Base-by-base conservation (phyloP, 30 jellyfish, hydroid and myxozoan species). In the Aurelia sp. region DNA sequence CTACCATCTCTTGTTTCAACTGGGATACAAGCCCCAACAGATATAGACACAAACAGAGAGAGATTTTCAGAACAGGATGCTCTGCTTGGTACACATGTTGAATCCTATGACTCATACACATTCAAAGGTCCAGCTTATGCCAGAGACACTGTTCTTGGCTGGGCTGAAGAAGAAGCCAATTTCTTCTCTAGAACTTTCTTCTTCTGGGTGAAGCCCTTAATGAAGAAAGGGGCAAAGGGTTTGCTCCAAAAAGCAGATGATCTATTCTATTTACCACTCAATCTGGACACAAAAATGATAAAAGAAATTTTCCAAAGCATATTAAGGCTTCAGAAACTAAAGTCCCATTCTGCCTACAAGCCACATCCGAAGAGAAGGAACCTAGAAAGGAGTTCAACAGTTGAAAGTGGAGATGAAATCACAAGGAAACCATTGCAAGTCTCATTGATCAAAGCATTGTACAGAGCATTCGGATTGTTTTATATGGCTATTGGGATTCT, bases 191-290 rank as follows among this genome's bases (percentile, higher is more conserved):
- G 74, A 61, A 18, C 86, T 13, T 64, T 87, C 30, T 85, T 94
- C 71, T 87, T 79, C 41, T 94, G 99, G 99, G 96, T 78, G 15
- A 94, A 94, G 65, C 84, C 89, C 13, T 66, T 94, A 50, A 87
- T 94, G 90, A 33, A 33, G 21, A 94, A 89, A 73, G 99, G 99
- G 13, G 74, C 74, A 47, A 86, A 79, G 31, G 37, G 27, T 44
- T 82, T 84, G 57, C 52, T 94, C 5, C 59, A 80, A 15, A 73
- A 74, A 35, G 91, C 97, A 11, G 97, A 94, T 35, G 94, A 89
- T 48, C 78, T 89, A 21, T 94, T 76, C 44, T 63, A 74, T 47
- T 83, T 90, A 17, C 99, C 99, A 13, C 48, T 62, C 21, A 74
- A 37, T 21, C 66, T 89, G 15, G 95, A 94, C 35, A 94, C 97